Conservation (phyloP, 2,113 vertebrate genomes). For the Phaethornis superciliosus region DNA sequence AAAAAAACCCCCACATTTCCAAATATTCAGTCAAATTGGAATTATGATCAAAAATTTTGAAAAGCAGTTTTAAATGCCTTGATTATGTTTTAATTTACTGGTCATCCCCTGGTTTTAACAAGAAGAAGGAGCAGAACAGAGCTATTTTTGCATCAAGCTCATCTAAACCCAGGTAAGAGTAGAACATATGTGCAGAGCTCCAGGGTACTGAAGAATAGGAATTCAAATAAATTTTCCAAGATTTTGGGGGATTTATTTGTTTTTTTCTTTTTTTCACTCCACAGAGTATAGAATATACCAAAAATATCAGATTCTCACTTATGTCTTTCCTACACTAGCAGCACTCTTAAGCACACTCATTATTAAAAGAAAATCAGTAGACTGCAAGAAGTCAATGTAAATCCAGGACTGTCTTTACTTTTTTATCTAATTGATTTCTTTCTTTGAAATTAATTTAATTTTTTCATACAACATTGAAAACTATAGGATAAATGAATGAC, state of each 20-base stretch:
- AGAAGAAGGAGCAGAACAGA: neutral
- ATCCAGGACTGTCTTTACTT: neutral
- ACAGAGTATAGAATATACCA: rapidly evolving
- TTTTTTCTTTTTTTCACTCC: neutral
- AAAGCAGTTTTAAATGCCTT: neutral
- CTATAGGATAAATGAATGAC: neutral
- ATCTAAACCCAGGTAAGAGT: neutral
- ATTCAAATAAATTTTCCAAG: neutral
- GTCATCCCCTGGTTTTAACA: neutral
- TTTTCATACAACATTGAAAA: neutral
- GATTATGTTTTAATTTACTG: neutral
- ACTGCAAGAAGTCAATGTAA: neutral
- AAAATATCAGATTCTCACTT: neutral
- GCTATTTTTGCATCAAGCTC: neutral
- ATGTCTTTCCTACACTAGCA: neutral
- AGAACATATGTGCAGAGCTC: neutral
- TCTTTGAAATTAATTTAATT: neutral
- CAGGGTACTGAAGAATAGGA: neutral
- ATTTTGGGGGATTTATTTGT: rapidly evolving
- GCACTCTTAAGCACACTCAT: neutral
- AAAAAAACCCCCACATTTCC: neutral
- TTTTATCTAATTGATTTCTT: neutral
- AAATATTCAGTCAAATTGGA: neutral
- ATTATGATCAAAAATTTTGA: neutral
- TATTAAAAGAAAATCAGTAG: neutral